Evolutionary conservation across 2,797 vertebrate species (phyloP).

Genomic region (Otolemur crassicaudatus): DNA sequence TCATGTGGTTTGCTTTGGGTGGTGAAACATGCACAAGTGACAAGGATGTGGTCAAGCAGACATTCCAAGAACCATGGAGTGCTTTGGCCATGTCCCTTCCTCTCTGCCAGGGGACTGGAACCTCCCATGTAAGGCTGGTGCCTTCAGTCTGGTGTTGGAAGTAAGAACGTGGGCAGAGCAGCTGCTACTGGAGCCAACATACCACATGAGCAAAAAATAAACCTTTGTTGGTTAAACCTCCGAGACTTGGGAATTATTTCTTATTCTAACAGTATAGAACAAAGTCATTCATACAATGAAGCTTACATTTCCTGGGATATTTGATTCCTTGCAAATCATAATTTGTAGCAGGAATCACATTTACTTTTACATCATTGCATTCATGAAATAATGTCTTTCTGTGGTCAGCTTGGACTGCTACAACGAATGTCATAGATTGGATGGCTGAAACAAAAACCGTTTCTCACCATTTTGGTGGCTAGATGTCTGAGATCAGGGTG

Average conservation of each 20-base stretch:
- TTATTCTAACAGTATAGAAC: neutral
- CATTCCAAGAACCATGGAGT: neutral
- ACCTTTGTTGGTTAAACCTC: neutral
- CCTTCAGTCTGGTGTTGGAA: neutral
- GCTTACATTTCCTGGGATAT: neutral
- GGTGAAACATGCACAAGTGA: neutral
- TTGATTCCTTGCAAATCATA: neutral
- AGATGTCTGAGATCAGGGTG: neutral
- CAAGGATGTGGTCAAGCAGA: neutral
- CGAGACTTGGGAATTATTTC: neutral
- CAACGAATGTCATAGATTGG: neutral
- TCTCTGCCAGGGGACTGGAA: neutral
- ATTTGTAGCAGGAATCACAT: neutral
- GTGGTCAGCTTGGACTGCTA: neutral
- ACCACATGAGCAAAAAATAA: too few species aligned
- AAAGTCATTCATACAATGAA: neutral
- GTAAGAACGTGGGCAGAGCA: neutral
- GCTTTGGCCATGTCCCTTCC: fast-evolving
- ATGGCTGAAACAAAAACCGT: neutral
- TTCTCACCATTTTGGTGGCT: neutral
- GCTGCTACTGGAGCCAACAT: neutral
- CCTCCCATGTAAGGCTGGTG: neutral
- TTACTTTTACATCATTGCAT: neutral
- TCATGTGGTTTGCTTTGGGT: neutral
- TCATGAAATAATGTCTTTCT: neutral